These are phyloP conservation scores for Eupithecia abbreviata DNA, from an alignment of 2,888 invertebrate species.

Conservation along the genomic window DNA sequence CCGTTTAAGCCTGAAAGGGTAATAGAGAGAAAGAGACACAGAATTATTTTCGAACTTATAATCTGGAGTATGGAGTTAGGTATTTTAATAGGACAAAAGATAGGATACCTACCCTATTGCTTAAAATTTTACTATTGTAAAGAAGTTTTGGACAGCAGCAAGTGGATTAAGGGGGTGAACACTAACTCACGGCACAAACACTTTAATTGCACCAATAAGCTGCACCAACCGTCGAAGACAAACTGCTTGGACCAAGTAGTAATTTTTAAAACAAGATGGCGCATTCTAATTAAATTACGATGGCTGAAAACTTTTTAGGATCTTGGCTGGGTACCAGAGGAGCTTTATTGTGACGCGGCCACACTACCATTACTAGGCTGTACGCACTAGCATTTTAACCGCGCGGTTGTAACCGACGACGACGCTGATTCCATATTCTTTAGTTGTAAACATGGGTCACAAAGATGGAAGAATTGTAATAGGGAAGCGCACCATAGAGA, in stretches of 20 bases:
- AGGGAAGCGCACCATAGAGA: too few relatives aligned
- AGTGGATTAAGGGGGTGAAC: neutral
- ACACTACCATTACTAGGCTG: neutral
- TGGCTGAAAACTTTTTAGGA: constrained; percentile 46
- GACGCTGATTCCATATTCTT: too few relatives aligned
- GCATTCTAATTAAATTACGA: constrained; percentile 47
- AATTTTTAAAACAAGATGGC: constrained; percentile 44
- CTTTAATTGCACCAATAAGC: constrained; percentile 12
- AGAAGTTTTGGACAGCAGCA: neutral
- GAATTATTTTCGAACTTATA: neutral
- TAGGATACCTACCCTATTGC: neutral
- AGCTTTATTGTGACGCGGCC: constrained; percentile 7
- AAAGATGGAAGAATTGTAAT: too few relatives aligned
- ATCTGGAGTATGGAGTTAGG: neutral
- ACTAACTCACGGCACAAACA: neutral
- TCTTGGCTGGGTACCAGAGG: constrained; percentile 43
- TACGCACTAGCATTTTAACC: neutral
- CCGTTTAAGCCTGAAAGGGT: neutral
- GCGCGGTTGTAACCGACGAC: neutral
- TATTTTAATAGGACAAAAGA: neutral
- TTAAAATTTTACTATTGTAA: neutral
- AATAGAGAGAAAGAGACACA: neutral
- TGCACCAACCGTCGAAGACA: constrained; percentile 27
- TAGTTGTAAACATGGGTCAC: too few relatives aligned
- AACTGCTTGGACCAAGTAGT: constrained; percentile 27